These are phyloP conservation scores for Callorhinus ursinus DNA, from an alignment of 2,113 vertebrate species.

Conservation along the genomic window DNA sequence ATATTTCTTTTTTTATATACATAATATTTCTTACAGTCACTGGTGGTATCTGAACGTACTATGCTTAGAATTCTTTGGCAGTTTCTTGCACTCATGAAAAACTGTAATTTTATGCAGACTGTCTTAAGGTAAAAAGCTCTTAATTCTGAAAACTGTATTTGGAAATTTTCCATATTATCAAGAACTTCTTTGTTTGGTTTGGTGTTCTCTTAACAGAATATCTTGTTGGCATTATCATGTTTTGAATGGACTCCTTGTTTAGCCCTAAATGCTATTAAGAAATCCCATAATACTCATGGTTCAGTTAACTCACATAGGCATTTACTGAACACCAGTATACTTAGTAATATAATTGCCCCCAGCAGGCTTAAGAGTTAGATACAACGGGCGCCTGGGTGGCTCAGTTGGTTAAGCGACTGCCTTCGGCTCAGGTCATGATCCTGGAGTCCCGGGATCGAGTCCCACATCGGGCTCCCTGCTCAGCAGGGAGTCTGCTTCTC, in stretches of 20 bases:
- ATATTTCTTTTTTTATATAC: background rate
- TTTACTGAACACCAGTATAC: background rate
- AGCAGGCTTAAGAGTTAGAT: background rate
- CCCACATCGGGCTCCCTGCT: no score
- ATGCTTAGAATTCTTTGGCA: background rate
- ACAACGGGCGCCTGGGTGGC: background rate
- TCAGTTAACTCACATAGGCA: background rate
- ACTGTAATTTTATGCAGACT: background rate
- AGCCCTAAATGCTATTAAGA: background rate
- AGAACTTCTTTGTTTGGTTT: background rate
- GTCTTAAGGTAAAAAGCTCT: constrained; percentile 25
- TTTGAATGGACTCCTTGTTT: background rate
- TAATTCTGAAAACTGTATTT: constrained; percentile 9
- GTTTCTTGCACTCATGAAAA: constrained; percentile 27
- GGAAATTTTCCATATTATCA: background rate
- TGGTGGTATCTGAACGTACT: constrained; percentile 46
- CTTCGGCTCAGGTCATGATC: no score
- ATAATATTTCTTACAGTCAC: background rate
- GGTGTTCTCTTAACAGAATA: background rate
- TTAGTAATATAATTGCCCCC: background rate
- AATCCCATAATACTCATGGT: background rate
- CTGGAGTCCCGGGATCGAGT: no score
- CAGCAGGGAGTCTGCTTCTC: no score
- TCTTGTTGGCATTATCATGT: background rate
- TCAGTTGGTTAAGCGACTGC: no score